Evolutionary conservation across 2,888 invertebrate species (phyloP).

Genomic region (Tromatobia lineatoria): DNA sequence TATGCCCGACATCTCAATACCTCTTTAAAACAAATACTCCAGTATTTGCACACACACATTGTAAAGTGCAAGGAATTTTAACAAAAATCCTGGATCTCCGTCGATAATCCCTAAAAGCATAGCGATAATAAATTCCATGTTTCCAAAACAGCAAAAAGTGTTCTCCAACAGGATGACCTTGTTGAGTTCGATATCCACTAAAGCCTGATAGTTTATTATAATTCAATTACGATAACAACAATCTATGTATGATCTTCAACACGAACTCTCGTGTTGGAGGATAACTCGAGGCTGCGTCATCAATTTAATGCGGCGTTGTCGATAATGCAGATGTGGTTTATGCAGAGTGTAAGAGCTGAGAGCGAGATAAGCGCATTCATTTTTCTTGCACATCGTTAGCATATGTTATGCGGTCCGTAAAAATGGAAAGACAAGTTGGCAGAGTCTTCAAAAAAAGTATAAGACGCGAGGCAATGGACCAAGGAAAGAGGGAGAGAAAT

Average conservation of each 20-base stretch:
- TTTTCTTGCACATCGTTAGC: slow-evolving; percentile 49
- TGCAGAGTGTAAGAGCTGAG: slow-evolving; percentile 32
- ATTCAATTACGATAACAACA: background rate
- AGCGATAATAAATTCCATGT: too few relatives aligned
- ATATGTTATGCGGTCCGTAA: slow-evolving; percentile 37
- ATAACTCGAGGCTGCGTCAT: background rate
- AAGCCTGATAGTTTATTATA: background rate
- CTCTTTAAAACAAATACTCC: too few relatives aligned
- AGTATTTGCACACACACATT: too few relatives aligned
- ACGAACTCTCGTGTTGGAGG: background rate
- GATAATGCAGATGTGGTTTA: slow-evolving; percentile 30
- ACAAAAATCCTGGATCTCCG: too few relatives aligned
- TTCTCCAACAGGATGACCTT: too few relatives aligned
- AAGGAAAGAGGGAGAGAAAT: slow-evolving; percentile 42
- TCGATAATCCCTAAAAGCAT: too few relatives aligned
- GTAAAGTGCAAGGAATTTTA: too few relatives aligned
- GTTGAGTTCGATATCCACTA: too few relatives aligned
- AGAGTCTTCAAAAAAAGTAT: slow-evolving; percentile 32
- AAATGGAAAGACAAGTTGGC: slow-evolving; percentile 47
- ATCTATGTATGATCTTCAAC: background rate
- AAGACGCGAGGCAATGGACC: slow-evolving; percentile 63
- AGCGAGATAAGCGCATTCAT: slow-evolving; percentile 51
- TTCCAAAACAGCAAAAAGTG: too few relatives aligned
- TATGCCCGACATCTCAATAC: too few relatives aligned
- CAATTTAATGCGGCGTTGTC: slow-evolving; percentile 26